phyloP scores from a whole-genome alignment of 2,888 invertebrate species.

The Plutella xylostella region DNA sequence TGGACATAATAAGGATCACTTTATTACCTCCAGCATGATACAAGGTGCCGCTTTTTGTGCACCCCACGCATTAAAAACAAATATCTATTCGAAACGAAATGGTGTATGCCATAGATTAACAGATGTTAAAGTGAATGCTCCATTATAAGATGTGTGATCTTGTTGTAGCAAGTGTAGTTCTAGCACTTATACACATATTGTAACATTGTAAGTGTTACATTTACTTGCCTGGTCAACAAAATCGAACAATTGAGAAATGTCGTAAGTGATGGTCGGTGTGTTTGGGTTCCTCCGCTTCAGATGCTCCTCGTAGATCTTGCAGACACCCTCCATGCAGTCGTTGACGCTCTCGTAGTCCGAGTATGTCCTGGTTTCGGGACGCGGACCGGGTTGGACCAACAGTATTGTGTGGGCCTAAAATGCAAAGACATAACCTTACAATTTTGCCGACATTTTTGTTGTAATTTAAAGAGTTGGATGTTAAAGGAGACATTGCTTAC shows the following conservation, averaged over 20 bases:
- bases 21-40: too few species aligned
- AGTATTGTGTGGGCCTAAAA: conserved; percentile 96
- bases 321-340: conserved; percentile 98
- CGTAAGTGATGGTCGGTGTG: conserved; percentile 97
- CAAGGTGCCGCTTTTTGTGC: too few species aligned
- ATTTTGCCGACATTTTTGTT: conserved; percentile 39
- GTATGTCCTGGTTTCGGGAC: conserved; percentile 97
- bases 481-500: conserved; percentile 23
- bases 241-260: conserved; percentile 97
- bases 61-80: too few species aligned
- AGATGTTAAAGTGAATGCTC: too few species aligned
- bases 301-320: conserved; percentile 99
- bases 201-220: too few species aligned
- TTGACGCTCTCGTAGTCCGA: conserved; percentile 98
- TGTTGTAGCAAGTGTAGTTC: too few species aligned
- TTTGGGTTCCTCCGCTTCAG: conserved; percentile 95
- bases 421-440: conserved; percentile 36
- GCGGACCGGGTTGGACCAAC: conserved; percentile 91
- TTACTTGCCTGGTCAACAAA: conserved; percentile 89
- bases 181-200: too few species aligned
- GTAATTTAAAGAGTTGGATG: not conserved
- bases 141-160: too few species aligned
- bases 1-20: too few species aligned
- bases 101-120: too few species aligned
- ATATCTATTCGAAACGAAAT: too few species aligned